phyloP scores from a whole-genome alignment of 2,113 vertebrate genomes.

The Bubalus kerabau region DNA sequence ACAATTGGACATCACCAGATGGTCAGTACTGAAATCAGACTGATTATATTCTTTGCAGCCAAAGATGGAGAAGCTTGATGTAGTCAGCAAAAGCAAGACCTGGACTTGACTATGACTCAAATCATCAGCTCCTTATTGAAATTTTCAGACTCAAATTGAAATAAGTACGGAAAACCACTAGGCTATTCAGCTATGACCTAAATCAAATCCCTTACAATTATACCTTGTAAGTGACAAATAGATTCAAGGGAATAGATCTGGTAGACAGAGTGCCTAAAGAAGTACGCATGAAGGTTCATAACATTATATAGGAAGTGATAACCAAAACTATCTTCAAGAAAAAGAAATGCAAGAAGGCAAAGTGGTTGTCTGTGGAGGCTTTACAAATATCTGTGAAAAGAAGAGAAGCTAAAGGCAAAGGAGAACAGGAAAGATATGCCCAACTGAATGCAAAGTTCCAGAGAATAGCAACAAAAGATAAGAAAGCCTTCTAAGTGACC shows the following conservation, averaged over 20 bases:
- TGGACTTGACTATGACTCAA: not conserved
- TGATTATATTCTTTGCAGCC: not conserved
- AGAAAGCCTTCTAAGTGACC: not conserved
- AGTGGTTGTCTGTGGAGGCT: not conserved
- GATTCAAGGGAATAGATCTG: not conserved
- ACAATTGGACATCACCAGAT: not conserved
- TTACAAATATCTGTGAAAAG: not conserved
- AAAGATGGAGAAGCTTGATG: not conserved
- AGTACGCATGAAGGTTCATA: not conserved
- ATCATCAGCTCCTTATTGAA: not conserved
- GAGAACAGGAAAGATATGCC: not conserved
- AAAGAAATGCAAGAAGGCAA: not conserved
- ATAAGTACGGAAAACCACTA: not conserved
- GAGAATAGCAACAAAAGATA: not conserved
- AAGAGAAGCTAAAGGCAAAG: not conserved
- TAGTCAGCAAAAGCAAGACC: not conserved
- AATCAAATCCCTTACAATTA: not conserved
- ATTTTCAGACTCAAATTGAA: not conserved
- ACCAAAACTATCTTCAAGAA: not conserved
- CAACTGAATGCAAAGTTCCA: not conserved
- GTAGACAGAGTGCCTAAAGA: not conserved
- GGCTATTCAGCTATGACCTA: not conserved
- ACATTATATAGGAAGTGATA: not conserved
- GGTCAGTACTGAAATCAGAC: not conserved
- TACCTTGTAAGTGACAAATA: not conserved